Base-by-base conservation (phyloP, 2,113 vertebrate species). In the Aramus guarauna region DNA sequence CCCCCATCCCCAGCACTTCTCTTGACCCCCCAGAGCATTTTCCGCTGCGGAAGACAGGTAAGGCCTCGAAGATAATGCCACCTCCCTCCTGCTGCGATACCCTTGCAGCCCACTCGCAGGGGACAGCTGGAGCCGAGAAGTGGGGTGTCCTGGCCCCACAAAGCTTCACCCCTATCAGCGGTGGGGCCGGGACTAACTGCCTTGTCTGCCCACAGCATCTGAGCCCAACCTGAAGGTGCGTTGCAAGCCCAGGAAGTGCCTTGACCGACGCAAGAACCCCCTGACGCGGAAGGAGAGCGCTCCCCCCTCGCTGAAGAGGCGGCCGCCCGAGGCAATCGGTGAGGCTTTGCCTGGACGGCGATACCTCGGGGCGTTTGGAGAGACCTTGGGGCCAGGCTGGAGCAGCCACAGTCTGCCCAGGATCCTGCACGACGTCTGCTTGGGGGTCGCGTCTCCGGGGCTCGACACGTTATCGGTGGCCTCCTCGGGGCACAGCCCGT, bases 221-320 rank as follows among this genome's bases (percentile, higher is more conserved):
- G 99, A 99, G 97, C 99, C 99, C 95, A 99, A 99, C 96, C 98
- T 99, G 96, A 99, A 99, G 98, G 98, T 98, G 92, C 99, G 99
- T 27, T 98, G 98, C 97, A 99, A 99, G 92, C 97, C 98, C 91
- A 99, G 99, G 97, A 99, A 99, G 97, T 98, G 99, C 80, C 98
- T 99, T 69, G 98, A 98, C 74, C 97, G 98, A 43, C 98, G 99
- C 89, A 99, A 99, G 96, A 99, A 99, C 89, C 99, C 99, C 0
- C 97, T 99, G 92, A 99, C 97, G 6, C 98, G 99, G 13, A 99
- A 99, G 97, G 98, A 98, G 96, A 99, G 99, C 1, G 99, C 99
- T 6, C 99, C 99, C 3, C 98, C 99, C 43, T 97, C 98, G 26
- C 97, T 99, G 45, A 98, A 98, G 92, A 97, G 98, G n/a, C 94